These are phyloP conservation scores for Phodopus roborovskii DNA, from an alignment of 2,113 vertebrate species.

Conservation along the genomic window DNA sequence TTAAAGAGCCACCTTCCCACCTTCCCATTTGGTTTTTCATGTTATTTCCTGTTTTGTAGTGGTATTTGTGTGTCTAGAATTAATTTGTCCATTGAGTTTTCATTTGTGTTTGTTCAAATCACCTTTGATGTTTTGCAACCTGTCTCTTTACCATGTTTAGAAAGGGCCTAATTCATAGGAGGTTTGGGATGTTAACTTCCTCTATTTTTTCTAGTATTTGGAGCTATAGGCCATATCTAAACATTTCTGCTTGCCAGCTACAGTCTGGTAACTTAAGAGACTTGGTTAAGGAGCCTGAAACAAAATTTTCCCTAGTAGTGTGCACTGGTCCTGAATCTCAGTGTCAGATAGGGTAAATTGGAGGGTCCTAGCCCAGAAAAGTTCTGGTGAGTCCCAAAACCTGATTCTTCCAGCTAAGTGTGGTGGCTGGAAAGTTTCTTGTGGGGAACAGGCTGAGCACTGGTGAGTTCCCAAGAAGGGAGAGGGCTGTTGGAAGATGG, in stretches of 20 bases:
- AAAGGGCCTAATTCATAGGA: background rate
- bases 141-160: background rate
- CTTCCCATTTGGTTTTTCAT: background rate
- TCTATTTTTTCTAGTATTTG: background rate
- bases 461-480: background rate
- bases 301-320: background rate
- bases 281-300: background rate
- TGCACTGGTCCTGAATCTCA: background rate
- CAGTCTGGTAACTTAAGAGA: background rate
- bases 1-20: too few relatives aligned
- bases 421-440: background rate
- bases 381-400: background rate
- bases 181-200: too few relatives aligned
- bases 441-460: background rate
- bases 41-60: background rate
- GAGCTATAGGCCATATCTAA: background rate
- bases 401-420: background rate
- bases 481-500: too few relatives aligned
- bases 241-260: background rate
- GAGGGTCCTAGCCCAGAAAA: background rate
- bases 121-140: background rate
- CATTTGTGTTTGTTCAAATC: background rate
- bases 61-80: background rate
- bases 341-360: background rate
- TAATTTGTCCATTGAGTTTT: background rate